A percentile compares a stretch with the other conserved stretches of the same genome.
Conservation (phyloP, 2,113 vertebrate species). For the Spizaetus ornatus region DNA sequence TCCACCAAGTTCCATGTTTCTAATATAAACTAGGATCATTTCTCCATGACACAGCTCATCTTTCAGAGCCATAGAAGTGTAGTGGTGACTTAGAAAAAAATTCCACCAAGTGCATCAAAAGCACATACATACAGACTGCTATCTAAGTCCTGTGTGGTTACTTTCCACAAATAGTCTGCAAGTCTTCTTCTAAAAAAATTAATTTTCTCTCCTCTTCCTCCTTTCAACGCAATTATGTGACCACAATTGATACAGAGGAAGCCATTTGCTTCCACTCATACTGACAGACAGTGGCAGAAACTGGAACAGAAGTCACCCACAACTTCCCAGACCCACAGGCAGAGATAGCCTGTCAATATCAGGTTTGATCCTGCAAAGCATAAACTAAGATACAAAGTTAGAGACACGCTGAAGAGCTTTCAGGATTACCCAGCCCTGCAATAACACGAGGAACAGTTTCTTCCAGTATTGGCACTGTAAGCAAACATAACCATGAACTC, state of each 20-base stretch:
- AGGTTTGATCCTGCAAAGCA: background rate
- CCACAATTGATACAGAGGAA: background rate
- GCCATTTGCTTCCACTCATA: background rate
- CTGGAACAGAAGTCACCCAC: background rate
- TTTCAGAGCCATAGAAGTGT: background rate
- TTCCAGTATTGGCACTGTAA: background rate
- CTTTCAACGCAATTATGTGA: accelerated
- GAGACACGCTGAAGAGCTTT: background rate
- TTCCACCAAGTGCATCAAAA: background rate
- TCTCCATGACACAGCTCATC: background rate
- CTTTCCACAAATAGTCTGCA: background rate
- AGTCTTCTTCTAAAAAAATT: background rate
- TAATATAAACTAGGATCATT: background rate
- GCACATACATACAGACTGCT: background rate
- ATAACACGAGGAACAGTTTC: background rate
- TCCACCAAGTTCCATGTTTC: background rate
- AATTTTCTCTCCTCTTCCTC: background rate
- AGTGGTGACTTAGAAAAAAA: background rate
- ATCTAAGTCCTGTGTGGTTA: background rate
- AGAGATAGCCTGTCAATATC: background rate
- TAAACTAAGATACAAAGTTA: background rate
- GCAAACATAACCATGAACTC: background rate
- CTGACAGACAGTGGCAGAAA: background rate
- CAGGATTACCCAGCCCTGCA: background rate
- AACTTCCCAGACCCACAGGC: background rate